Evolutionary conservation across 2,113 vertebrate species (phyloP).

Genomic region (Felis chaus): DNA sequence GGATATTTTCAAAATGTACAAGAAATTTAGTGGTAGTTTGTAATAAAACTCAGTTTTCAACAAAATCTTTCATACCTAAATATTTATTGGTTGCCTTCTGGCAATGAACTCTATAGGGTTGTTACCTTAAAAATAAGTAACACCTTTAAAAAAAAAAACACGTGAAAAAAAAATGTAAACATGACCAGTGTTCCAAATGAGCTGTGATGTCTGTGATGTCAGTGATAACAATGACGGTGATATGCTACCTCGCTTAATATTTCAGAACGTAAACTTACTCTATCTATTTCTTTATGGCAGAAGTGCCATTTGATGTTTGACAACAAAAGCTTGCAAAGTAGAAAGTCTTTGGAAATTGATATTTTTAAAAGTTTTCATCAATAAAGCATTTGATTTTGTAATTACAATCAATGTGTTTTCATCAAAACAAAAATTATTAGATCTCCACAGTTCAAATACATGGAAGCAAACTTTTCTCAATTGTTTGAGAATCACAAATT

Average conservation of each 20-base stretch:
- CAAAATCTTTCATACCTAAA: neutral
- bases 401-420: neutral
- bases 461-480: neutral
- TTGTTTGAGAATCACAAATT: neutral
- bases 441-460: neutral
- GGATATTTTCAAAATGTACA: neutral
- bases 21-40: neutral
- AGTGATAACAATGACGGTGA: neutral
- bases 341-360: neutral
- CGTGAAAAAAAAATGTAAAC: neutral
- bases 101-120: neutral
- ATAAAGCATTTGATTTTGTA: neutral
- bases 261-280: neutral
- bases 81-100: neutral
- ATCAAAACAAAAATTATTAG: neutral
- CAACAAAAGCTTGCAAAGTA: neutral
- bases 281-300: neutral
- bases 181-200: neutral
- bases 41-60: neutral
- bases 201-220: neutral
- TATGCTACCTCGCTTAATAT: neutral
- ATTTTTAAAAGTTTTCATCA: neutral
- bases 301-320: neutral
- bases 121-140: neutral
- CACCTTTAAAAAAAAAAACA: neutral